These are phyloP conservation scores for Eupeodes corollae DNA, from an alignment of 1,140 invertebrate genomes.

Conservation along the genomic window DNA sequence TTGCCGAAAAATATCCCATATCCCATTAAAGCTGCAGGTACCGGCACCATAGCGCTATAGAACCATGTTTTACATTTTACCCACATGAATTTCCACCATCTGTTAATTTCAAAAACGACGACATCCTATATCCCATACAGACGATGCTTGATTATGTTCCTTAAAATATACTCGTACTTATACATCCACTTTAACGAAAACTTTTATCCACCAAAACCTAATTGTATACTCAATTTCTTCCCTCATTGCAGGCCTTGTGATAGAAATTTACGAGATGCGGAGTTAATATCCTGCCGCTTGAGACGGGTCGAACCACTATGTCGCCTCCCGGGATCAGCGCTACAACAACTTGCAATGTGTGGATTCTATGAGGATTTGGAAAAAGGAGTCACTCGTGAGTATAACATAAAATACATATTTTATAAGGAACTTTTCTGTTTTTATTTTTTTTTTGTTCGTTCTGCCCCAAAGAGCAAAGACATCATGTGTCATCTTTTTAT, in stretches of 20 bases:
- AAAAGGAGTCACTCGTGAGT: slow-evolving; percentile 67
- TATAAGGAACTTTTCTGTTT: neutral
- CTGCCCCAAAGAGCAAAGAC: slow-evolving; percentile 2
- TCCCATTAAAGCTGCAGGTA: no score
- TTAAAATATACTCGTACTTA: no score
- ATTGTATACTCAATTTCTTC: neutral
- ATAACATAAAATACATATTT: neutral
- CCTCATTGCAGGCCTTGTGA: slow-evolving; percentile 53
- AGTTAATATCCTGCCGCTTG: slow-evolving; percentile 49
- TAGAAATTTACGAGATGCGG: slow-evolving; percentile 57
- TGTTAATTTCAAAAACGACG: no score
- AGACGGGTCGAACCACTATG: slow-evolving; percentile 52
- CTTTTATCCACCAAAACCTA: no score
- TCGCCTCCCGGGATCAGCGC: slow-evolving; percentile 53
- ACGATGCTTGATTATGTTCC: no score
- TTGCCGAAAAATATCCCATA: no score
- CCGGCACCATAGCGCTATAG: no score
- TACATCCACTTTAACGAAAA: no score
- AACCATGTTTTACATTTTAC: no score
- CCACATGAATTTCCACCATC: no score
- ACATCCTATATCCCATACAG: no score
- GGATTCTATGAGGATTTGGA: slow-evolving; percentile 68
- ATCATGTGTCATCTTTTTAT: neutral
- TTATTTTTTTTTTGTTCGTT: neutral
- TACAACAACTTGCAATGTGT: slow-evolving; percentile 63